Percentiles rank a stretch among this genome's conserved stretches.
These are phyloP conservation scores for Cuniculus paca DNA, from an alignment of 2,797 vertebrate species.

Conservation along the genomic window DNA sequence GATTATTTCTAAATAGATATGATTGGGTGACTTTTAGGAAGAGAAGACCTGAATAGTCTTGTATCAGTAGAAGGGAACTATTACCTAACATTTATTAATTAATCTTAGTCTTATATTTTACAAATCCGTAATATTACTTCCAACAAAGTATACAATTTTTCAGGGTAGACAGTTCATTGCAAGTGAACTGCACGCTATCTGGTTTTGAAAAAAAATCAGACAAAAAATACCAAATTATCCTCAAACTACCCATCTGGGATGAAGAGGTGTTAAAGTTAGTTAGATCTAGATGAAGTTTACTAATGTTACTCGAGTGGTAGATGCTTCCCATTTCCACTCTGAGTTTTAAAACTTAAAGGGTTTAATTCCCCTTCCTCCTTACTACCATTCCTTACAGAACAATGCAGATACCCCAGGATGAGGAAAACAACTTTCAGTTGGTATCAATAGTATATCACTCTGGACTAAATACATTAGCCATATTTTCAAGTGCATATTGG, in stretches of 20 bases:
- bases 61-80: not conserved
- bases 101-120: not conserved
- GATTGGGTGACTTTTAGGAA: not conserved
- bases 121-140: not conserved
- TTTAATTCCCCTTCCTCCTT: not conserved
- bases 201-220: conserved; percentile 3
- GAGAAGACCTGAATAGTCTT: not conserved
- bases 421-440: not conserved
- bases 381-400: not conserved
- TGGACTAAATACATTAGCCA: not conserved
- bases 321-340: not conserved
- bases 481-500: not conserved
- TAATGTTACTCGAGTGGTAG: not conserved
- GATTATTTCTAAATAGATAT: not conserved
- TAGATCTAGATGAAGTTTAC: not conserved
- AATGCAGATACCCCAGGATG: not conserved
- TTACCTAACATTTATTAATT: not conserved
- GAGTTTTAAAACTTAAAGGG: not conserved
- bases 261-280: not conserved
- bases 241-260: not conserved
- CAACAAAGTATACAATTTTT: not conserved
- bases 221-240: conserved; percentile 1
- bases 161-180: not conserved
- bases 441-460: not conserved
- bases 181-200: not conserved